Base-by-base conservation (phyloP, 2,797 vertebrate species). In the Cynopterus sphinx region DNA sequence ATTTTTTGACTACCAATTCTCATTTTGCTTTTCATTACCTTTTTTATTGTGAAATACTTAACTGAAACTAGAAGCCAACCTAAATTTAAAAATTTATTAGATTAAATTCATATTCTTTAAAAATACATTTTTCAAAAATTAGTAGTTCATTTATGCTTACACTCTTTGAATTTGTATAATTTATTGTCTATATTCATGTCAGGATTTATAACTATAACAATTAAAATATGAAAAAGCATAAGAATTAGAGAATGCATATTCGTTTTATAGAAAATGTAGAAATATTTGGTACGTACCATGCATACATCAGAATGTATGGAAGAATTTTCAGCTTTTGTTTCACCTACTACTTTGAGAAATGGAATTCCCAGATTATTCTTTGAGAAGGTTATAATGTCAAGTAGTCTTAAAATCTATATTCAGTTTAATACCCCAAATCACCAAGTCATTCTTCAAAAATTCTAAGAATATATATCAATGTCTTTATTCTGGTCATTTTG, bases 1-100 rank as follows among this genome's bases (percentile, higher is more conserved):
- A 41, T 51, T 15, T 77, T 93, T 94, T 19, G 75, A 41, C 51
- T 79, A 91, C 49, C 41, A 70, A 9, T 63, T 84, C 43, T 28
- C 63, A 77, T 71, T 84, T 91, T 84, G 16, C 43, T 71, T 94
- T 84, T 94, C 49, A 83, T 83, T 94, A 96, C 90, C 6, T 33
- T 94, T 82, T 75, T 83, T 6, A 87, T 61, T 87, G 33, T 94
- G 67, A 92, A 92, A 79, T 87, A 68, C 31, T 70, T 39, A 81
- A 86, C 43, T 92, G 71, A 92, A 85, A 85, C 70, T 83, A 75
- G 75, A 96, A 68, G 26, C 10, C 22, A 92, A 63, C 6, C 19
- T 74, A 79, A 89, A 91, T 49, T 49, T 1, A 16, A 49, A 49
- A 16, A 6, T 88, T 92, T 71, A 43, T 93, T 57, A 65, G n/a